Base-by-base conservation (phyloP, 2,797 vertebrate genomes). In the Lacerta bilineata region DNA sequence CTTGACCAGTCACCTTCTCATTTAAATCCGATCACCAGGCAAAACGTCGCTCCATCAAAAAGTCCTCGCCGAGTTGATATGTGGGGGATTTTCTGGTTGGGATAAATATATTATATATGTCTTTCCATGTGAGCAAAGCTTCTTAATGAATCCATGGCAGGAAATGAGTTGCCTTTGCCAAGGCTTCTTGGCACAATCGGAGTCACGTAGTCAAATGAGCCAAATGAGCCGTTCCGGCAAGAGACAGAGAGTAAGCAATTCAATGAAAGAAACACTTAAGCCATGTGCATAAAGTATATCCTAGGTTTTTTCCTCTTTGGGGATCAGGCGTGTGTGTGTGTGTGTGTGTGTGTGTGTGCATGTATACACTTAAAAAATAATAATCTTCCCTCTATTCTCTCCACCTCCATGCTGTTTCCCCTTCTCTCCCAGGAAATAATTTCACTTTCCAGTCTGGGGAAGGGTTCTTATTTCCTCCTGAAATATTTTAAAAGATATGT, bases 121-220 rank as follows among this genome's bases (percentile, higher is more conserved):
- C 36, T 66, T 20, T 50, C 92, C 94, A 94, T 94, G 92, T 66
- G 90, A 94, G 93, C 93, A 96, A 96, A 97, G 94, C 95, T 94
- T 93, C 93, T 95, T 96, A 96, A 97, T 96, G 95, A 96, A 95
- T 96, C 96, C 0, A 81, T 95, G 93, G 89, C 92, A 93, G 92
- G 90, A 93, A 95, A 95, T 91, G 11, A 20, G 25, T 87, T 95
- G 10, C 0, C 91, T 84, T 90, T 94, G 94, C 94, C 95, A 95
- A 95, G 95, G 94, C 94, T 94, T 91, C 91, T 95, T 96, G 96
- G 94, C 96, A 93, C 91, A 92, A 95, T 92, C 93, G 90, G 90
- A 95, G 94, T 95, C 96, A 96, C 93, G 88, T 95, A 94, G 95
- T 92, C 89, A 20, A 91, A 89, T 93, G 92, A 68, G 36, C 88